Base-by-base conservation (phyloP, 2,797 vertebrate genomes). In the Sebastes taczanowskii region DNA sequence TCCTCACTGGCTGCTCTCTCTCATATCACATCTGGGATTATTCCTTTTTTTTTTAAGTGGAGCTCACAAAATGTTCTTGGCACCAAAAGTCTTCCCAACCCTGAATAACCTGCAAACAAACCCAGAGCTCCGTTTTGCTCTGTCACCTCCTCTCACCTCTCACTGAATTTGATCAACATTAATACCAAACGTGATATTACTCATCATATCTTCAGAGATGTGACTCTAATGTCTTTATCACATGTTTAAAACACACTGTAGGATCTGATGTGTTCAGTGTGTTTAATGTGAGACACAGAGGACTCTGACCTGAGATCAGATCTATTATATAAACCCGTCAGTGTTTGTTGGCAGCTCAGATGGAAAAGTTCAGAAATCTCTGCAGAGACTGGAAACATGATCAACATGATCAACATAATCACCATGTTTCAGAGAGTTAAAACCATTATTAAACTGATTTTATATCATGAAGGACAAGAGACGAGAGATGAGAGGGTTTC, bases 1-100 rank as follows among this genome's bases (percentile, higher is more conserved):
- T 69, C 62, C 64, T 82, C 20, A 78, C 58, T 78, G 68, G 74
- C 70, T 71, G 53, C 34, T 38, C 3, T 59, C 42, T 60, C 23
- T 25, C 25, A 81, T 27, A 11, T 49, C 27, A 52, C 61, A 25
- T 38, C 25, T n/a, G 58, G 2, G 5, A 22, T 18, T 30, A 16
- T 42, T 42, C 23, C 23, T 16, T 49, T 62, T 14, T 42, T 61
- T n/a, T 60, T 18, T 30, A n/a, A 61, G 6, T 53, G 2, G 0
- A 66, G 63, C n/a, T 18, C 62, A n/a, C 73, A 59, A 35, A 52
- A 60, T 59, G n/a, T 49, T 76, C 56, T 29, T 71, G 68, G 72
- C 58, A 64, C 14, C 7, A n/a, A 25, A 53, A 23, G 30, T 32
- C 27, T 64, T 27, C 3, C 13, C 6, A 34, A 22, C 74, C 69